Percentiles rank a stretch among this genome's conserved stretches.
Evolutionary conservation across 2,113 vertebrate species (phyloP).

Genomic region (Urocolius indicus): DNA sequence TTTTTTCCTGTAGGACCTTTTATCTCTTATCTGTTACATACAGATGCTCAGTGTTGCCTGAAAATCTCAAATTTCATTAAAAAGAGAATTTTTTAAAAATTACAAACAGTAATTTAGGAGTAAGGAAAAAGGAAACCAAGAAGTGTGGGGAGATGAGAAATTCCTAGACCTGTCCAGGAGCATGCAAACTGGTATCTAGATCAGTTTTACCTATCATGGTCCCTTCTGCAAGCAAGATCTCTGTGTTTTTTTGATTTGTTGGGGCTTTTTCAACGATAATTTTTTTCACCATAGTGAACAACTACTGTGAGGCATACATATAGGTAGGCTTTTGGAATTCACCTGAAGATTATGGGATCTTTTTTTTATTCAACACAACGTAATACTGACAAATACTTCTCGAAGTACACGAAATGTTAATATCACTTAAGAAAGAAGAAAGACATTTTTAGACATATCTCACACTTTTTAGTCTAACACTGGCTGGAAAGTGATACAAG

Average conservation of each 20-base stretch:
- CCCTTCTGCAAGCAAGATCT: neutral
- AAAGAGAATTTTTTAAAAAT: neutral
- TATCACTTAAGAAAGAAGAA: neutral
- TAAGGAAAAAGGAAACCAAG: neutral
- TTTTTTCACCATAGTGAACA: neutral
- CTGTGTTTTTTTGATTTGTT: neutral
- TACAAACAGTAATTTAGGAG: neutral
- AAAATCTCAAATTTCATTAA: neutral
- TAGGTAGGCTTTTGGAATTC: neutral
- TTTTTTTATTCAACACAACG: neutral
- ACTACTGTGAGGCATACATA: neutral
- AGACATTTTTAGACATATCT: neutral
- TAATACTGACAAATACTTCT: neutral
- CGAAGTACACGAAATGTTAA: neutral
- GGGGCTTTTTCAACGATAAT: neutral
- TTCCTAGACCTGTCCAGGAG: neutral
- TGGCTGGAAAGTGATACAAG: neutral
- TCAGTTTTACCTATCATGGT: neutral
- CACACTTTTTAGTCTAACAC: neutral
- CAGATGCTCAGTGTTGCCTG: neutral
- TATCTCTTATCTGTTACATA: neutral
- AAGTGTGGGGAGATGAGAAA: neutral
- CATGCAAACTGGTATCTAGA: neutral
- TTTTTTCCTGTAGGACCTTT: neutral
- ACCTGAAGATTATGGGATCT: neutral